Evolutionary conservation across 2,113 vertebrate genomes (phyloP).

Genomic region (Xyrauchen texanus): DNA sequence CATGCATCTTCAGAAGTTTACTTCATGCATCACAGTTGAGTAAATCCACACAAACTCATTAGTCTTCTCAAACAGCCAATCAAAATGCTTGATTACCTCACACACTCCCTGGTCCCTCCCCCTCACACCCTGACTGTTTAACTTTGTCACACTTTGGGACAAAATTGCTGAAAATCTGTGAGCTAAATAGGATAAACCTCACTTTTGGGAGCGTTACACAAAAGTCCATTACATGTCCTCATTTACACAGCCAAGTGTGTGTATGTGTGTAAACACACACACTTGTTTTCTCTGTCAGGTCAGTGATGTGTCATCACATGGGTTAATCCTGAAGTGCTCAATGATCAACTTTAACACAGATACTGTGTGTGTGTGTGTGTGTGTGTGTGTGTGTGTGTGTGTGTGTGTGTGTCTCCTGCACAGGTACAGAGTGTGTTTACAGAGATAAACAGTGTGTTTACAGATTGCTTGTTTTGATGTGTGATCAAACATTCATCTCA

Average conservation of each 20-base stretch:
- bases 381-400: neutral
- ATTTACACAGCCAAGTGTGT: no score
- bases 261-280: neutral
- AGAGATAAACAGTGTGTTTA: neutral
- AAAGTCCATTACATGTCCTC: no score
- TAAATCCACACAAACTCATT: neutral
- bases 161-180: no score
- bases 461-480: conserved; percentile 34
- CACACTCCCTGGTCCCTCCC: conserved; percentile 55
- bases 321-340: neutral
- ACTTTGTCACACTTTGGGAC: no score
- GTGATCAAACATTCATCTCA: neutral
- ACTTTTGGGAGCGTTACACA: no score
- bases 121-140: neutral
- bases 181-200: no score
- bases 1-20: no score
- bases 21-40: no score
- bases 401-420: neutral
- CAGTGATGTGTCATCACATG: neutral
- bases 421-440: no score
- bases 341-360: neutral
- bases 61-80: conserved; percentile 59
- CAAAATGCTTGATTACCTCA: conserved; percentile 41
- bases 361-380: neutral
- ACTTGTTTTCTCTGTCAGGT: neutral